A percentile compares a stretch with the other conserved stretches of the same genome.
Conservation (phyloP, 2,797 vertebrate species). For the Pangasius mekongensis region DNA sequence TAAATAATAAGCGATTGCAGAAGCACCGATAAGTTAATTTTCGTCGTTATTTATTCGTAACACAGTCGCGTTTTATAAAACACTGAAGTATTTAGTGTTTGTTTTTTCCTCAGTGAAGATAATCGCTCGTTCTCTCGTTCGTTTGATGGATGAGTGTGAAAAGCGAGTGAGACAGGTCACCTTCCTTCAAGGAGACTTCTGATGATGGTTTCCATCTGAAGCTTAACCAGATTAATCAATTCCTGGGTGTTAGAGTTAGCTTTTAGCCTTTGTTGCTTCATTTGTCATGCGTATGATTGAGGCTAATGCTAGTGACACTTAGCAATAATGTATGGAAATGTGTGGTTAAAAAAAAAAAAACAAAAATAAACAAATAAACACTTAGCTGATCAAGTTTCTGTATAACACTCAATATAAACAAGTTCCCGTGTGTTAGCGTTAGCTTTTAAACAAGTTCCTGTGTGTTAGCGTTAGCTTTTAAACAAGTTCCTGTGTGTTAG, state of each 20-base stretch:
- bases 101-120: conserved; percentile 54
- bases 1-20: background rate
- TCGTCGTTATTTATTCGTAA: background rate
- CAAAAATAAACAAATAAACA: background rate
- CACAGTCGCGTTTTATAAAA: background rate
- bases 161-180: conserved; percentile 60
- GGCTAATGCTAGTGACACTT: background rate
- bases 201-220: conserved; percentile 61
- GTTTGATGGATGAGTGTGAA: conserved; percentile 68
- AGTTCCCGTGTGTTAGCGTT: background rate
- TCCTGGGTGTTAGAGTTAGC: conserved; percentile 47
- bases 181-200: conserved; percentile 64
- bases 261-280: conserved; percentile 41
- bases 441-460: background rate
- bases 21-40: background rate
- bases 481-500: background rate
- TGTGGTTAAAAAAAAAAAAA: background rate
- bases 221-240: conserved; percentile 61
- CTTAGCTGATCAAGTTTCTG: background rate
- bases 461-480: background rate
- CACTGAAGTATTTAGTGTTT: background rate
- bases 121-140: conserved; percentile 61
- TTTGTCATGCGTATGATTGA: conserved; percentile 54
- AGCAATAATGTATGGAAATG: background rate
- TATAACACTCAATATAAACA: background rate